phyloP scores from a whole-genome alignment of 2,797 vertebrate genomes.

The Garrulus glandarius region DNA sequence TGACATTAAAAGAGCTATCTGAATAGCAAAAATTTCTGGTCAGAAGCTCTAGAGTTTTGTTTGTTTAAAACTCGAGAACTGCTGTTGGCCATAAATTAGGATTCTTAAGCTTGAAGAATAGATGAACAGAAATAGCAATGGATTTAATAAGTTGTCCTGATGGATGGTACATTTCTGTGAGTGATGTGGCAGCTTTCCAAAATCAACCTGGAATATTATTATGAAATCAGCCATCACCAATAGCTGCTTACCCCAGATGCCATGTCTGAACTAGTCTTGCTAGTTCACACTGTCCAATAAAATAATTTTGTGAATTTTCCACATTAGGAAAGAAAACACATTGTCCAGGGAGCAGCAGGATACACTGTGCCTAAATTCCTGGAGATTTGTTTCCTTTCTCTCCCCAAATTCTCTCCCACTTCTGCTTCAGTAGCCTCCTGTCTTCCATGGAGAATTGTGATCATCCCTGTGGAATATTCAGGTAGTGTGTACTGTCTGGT shows the following conservation, averaged over 20 bases:
- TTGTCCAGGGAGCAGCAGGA: background rate
- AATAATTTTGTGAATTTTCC: background rate
- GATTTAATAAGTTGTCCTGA: background rate
- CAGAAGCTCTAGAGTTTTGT: background rate
- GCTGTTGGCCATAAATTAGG: background rate
- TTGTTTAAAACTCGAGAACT: background rate
- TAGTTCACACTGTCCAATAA: background rate
- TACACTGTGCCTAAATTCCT: background rate
- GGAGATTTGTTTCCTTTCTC: background rate
- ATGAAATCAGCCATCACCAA: background rate
- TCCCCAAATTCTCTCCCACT: background rate
- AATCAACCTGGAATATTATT: background rate
- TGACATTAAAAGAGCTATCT: background rate
- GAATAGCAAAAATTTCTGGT: background rate
- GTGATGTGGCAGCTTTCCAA: background rate
- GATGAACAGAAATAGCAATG: background rate
- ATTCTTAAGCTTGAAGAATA: background rate
- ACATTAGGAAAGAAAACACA: background rate
- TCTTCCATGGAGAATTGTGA: background rate
- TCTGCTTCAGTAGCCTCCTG: background rate
- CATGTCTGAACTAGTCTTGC: background rate
- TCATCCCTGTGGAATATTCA: background rate
- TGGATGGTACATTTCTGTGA: background rate
- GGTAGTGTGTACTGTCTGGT: background rate
- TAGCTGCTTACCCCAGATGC: background rate